Percentiles rank a stretch among this genome's conserved stretches.
These are phyloP conservation scores for Labroides dimidiatus DNA, from an alignment of 2,797 vertebrate genomes.

Conservation along the genomic window DNA sequence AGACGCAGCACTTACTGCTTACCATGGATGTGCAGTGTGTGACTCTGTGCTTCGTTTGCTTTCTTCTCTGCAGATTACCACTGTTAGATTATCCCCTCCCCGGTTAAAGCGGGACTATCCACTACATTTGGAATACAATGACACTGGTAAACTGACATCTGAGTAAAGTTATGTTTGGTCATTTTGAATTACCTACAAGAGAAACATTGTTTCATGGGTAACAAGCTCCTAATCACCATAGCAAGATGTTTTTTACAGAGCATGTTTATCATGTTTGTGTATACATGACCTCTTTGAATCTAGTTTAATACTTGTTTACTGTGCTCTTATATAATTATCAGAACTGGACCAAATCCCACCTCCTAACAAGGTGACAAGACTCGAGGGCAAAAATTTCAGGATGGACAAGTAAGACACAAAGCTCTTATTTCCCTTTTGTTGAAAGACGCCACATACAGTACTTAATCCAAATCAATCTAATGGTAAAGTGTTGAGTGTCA, in stretches of 20 bases:
- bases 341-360: slow-evolving; percentile 38
- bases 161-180: not conserved
- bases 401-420: slow-evolving; percentile 58
- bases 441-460: not conserved
- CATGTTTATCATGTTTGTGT: not conserved
- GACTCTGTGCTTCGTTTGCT: not conserved
- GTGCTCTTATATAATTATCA: slow-evolving; percentile 17
- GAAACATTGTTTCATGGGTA: too few relatives aligned
- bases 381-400: slow-evolving; percentile 9
- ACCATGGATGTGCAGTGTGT: not conserved
- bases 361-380: slow-evolving; percentile 27
- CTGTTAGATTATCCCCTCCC: slow-evolving; percentile 54
- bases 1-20: not conserved
- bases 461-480: not conserved
- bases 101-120: slow-evolving; percentile 49
- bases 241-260: too few relatives aligned
- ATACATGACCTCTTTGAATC: not conserved
- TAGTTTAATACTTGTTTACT: not conserved
- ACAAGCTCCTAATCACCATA: too few relatives aligned
- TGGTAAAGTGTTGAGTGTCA: not conserved
- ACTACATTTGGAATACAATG: slow-evolving; percentile 16
- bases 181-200: not conserved
- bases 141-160: slow-evolving; percentile 43
- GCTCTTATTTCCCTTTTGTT: not conserved
- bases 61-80: slow-evolving; percentile 45